Conservation (phyloP, 2,888 invertebrate genomes). For the Dyspetes luteomarginatus region DNA sequence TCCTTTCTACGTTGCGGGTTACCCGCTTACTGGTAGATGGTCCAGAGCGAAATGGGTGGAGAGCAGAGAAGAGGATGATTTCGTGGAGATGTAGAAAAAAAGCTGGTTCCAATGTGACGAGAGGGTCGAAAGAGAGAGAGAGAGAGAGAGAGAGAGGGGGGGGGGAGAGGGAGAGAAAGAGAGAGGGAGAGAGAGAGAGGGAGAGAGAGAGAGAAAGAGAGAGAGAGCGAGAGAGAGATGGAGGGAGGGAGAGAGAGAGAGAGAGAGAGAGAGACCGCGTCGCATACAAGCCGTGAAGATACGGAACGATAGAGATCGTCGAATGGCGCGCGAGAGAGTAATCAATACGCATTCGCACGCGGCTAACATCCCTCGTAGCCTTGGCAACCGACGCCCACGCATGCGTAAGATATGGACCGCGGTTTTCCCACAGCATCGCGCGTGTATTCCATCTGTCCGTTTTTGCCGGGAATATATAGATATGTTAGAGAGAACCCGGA, state of each 20-base stretch:
- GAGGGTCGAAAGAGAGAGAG: conserved; percentile 32
- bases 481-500: not conserved
- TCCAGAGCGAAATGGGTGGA: conserved; percentile 24
- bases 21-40: conserved; percentile 19
- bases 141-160: not conserved
- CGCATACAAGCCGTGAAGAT: conserved; percentile 64
- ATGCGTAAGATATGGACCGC: conserved; percentile 56
- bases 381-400: conserved; percentile 74
- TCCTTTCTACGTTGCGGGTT: not conserved
- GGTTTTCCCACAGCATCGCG: conserved; percentile 46
- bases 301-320: conserved; percentile 74
- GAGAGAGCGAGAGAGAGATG: not conserved
- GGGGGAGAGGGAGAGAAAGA: conserved; percentile 35
- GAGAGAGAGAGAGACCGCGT: conserved; percentile 38
- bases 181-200: conserved; percentile 8
- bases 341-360: conserved; percentile 81
- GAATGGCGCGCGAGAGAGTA: conserved; percentile 75
- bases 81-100: conserved; percentile 31
- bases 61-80: not conserved
- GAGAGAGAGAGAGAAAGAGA: conserved; percentile 36
- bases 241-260: conserved; percentile 23
- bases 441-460: conserved; percentile 48
- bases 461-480: not conserved
- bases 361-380: conserved; percentile 74
- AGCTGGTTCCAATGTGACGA: conserved; percentile 16